Evolutionary conservation across 2,797 vertebrate species (phyloP).

Genomic region (Yasuhikotakia modesta): DNA sequence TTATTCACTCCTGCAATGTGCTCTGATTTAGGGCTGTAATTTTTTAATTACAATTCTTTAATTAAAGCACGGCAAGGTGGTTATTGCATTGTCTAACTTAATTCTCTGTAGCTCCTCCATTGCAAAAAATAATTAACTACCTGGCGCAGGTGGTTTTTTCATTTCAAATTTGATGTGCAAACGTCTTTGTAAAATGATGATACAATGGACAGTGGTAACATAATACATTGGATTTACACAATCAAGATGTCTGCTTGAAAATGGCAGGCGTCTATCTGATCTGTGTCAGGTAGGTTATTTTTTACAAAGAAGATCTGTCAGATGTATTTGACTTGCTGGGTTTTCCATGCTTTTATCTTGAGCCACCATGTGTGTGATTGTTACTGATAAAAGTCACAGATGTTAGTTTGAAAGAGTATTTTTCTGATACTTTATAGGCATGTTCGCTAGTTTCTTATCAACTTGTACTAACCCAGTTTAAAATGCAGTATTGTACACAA

Average conservation of each 20-base stretch:
- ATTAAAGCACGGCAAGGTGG: conserved; percentile 36
- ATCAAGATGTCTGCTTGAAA: conserved; percentile 4
- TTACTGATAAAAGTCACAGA: too few relatives aligned
- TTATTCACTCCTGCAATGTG: conserved; percentile 40
- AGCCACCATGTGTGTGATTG: not conserved
- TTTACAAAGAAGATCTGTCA: conserved; percentile 28
- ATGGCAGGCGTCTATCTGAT: not conserved
- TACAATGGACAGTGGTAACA: not conserved
- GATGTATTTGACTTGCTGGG: conserved; percentile 24
- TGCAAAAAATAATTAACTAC: conserved; percentile 26
- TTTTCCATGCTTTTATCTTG: conserved; percentile 7
- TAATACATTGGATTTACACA: not conserved
- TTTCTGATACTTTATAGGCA: too few relatives aligned
- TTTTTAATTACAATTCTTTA: conserved; percentile 54
- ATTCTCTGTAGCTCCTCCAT: conserved; percentile 26
- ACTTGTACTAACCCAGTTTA: too few relatives aligned
- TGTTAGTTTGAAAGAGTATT: too few relatives aligned
- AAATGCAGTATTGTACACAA: too few relatives aligned
- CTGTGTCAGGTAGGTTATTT: not conserved
- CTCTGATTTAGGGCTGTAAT: conserved; percentile 48
- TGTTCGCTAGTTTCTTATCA: too few relatives aligned
- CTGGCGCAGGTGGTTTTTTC: not conserved
- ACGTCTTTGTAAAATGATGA: conserved; percentile 4
- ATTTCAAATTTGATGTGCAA: conserved; percentile 21
- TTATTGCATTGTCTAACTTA: conserved; percentile 33